Conservation (phyloP, 2,113 vertebrate genomes). For the Motacilla tschutschensis region DNA sequence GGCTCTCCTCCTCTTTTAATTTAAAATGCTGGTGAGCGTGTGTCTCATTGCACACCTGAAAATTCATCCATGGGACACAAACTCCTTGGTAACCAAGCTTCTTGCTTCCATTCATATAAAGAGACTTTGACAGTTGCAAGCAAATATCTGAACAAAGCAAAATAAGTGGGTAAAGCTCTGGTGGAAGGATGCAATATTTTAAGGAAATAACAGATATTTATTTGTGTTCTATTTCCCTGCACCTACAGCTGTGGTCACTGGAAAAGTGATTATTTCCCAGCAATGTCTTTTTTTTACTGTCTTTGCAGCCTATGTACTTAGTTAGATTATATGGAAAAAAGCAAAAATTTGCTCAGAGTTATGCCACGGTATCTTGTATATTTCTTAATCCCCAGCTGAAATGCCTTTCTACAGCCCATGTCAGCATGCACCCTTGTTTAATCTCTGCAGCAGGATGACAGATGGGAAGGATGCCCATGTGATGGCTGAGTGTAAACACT, state of each 20-base stretch:
- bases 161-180: background rate
- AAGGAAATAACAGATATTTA: background rate
- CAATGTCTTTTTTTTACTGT: background rate
- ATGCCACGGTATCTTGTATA: background rate
- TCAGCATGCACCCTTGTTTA: background rate
- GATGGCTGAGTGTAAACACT: background rate
- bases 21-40: background rate
- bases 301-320: fast-evolving
- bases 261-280: background rate
- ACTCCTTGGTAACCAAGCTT: background rate
- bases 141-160: background rate
- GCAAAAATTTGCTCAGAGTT: background rate
- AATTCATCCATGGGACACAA: background rate
- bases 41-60: background rate
- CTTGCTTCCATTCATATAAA: background rate
- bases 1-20: background rate
- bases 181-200: background rate
- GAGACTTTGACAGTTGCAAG: background rate
- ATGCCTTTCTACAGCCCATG: background rate
- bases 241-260: background rate
- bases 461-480: background rate
- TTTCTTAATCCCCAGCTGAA: background rate
- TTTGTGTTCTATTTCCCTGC: background rate
- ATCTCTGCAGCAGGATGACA: background rate
- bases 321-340: background rate